Percentiles rank a stretch among this genome's conserved stretches.
Evolutionary conservation across 1,140 invertebrate genomes (phyloP).

Genomic region (Thrips palmi): DNA sequence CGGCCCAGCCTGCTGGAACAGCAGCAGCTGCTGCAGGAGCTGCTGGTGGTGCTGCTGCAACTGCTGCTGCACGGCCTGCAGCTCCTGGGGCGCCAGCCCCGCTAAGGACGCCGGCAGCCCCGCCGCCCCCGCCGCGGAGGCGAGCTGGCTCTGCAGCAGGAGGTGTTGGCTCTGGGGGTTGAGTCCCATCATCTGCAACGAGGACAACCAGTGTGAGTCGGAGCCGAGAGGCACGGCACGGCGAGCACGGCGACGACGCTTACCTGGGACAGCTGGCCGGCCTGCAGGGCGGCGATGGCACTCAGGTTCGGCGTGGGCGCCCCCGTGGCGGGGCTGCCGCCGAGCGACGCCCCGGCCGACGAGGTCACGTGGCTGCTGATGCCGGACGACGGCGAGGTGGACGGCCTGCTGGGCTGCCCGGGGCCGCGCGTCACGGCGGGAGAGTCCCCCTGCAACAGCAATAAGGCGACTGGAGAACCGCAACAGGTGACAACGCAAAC

Average conservation of each 20-base stretch:
- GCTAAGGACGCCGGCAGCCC: conserved; percentile 25
- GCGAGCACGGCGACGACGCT: not conserved
- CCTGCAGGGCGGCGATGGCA: conserved; percentile 37
- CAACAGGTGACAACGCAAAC: too few relatives aligned
- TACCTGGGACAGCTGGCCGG: conserved; percentile 38
- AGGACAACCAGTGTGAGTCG: conserved; percentile 10
- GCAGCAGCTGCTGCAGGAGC: conserved; percentile 33
- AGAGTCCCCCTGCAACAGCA: too few relatives aligned
- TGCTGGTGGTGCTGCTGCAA: conserved; percentile 54
- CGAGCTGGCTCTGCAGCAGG: conserved; percentile 28
- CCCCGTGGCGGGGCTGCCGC: not conserved
- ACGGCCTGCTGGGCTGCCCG: too few relatives aligned
- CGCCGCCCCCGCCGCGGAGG: conserved; percentile 21
- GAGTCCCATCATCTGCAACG: conserved; percentile 31
- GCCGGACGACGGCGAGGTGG: conserved; percentile 16
- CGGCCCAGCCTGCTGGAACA: conserved; percentile 35
- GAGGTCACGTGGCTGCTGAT: conserved; percentile 16
- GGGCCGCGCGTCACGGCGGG: too few relatives aligned
- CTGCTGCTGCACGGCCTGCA: conserved; percentile 41
- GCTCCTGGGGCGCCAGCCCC: conserved; percentile 33
- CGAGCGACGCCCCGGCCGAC: not conserved
- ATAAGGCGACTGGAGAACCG: too few relatives aligned
- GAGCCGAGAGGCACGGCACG: not conserved
- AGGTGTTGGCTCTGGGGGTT: conserved; percentile 24
- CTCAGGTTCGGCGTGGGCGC: conserved; percentile 15